Percentiles rank a stretch among this genome's conserved stretches.
Conservation (phyloP, 2,888 invertebrate species). For the Coleophora deauratella region DNA sequence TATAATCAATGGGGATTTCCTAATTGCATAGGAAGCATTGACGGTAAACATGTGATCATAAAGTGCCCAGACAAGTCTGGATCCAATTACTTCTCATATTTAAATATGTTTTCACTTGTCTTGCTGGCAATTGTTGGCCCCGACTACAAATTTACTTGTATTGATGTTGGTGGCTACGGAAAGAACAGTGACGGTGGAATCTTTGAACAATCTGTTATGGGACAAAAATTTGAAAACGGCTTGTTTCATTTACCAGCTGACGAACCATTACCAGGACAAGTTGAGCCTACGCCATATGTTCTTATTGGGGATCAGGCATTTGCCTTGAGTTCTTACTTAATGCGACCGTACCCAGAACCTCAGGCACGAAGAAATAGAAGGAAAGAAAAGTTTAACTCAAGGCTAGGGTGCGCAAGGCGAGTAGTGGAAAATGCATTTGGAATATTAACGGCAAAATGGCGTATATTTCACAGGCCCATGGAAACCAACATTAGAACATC, state of each 20-base stretch:
- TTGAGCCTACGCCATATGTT: conserved; percentile 12
- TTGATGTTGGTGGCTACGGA: conserved; percentile 12
- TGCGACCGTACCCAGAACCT: conserved; percentile 3
- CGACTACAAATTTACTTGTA: conserved; percentile 12
- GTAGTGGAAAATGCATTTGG: conserved; percentile 13
- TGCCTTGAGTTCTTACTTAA: conserved; percentile 9
- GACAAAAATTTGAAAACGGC: conserved; percentile 10
- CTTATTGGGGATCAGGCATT: conserved; percentile 12
- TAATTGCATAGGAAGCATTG: conserved; percentile 11
- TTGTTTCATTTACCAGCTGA: conserved; percentile 11
- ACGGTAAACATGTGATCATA: conserved; percentile 17
- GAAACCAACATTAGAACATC: conserved; percentile 10
- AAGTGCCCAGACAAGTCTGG: conserved; percentile 9
- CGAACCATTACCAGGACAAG: conserved; percentile 12
- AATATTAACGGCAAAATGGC: conserved; percentile 15
- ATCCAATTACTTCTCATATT: conserved; percentile 7
- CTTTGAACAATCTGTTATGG: no score
- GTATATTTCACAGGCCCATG: conserved; percentile 11
- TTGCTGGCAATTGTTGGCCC: conserved; percentile 11
- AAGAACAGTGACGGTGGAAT: conserved; percentile 7
- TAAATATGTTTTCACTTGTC: conserved; percentile 7
- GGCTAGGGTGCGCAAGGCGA: conserved; percentile 13
- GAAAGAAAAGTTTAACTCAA: conserved; percentile 8
- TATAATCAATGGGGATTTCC: conserved; percentile 3
- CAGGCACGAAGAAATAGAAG: neutral